Base-by-base conservation (phyloP, 2,888 invertebrate species). In the Achlya flavicornis region DNA sequence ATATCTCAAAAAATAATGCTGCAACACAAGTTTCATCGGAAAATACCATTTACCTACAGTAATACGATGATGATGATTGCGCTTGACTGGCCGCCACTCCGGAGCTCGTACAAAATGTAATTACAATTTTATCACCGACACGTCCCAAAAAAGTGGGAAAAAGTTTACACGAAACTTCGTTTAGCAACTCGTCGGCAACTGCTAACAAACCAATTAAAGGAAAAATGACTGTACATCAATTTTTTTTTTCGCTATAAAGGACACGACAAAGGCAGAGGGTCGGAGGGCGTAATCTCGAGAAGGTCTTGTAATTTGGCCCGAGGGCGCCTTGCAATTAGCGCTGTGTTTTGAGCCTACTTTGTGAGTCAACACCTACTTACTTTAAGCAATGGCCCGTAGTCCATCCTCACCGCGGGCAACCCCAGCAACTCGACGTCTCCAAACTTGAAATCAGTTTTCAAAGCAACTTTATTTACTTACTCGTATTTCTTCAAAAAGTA, bases 121-220 rank as follows among this genome's bases (percentile, higher is more conserved):
- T 79, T 79, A 79, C 70, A 72, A 73, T 77, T 76, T 73, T 74
- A 74, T 77, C 68, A 68, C 66, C 59, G 62, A 59, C 26, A 26
- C 62, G 43, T 65, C 61, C 64, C 16, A 53, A 70, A 70, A 73
- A 76, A 70, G 63, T 63, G 63, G 66, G 61, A 66, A 64, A 73
- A 76, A 74, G 65, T 77, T 76, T 65, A 64, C 66, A 64, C 46
- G 66, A 66, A 63, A 63, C 62, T 68, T 74, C 68, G 67, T 71
- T 75, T 63, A 65, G 61, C 66, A 77, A 77, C 73, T 80, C 71
- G 67, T 63, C 68, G 64, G 70, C 67, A 68, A 78, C 72, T 72
- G 67, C 69, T 75, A 76, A 80, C 75, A 81, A 79, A 80, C 81
- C 77, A 85, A 84, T 82, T 79, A 83, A 71, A 66, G 63, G 62